Percentiles rank a stretch among this genome's conserved stretches.
Conservation (phyloP, 1,140 invertebrate species). For the Drosophila sulfurigaster region DNA sequence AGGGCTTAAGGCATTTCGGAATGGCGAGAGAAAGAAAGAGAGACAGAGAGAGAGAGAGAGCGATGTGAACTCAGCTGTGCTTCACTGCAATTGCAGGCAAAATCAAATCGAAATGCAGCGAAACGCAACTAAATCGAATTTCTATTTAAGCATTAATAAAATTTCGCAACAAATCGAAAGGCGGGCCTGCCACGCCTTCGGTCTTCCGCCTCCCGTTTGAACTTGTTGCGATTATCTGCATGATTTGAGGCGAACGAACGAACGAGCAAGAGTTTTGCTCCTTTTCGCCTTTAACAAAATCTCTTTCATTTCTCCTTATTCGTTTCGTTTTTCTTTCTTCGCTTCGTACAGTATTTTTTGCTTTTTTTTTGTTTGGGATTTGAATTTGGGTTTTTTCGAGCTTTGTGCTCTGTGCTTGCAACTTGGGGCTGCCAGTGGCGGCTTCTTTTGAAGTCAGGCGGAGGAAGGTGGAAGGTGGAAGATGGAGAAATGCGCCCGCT, state of each 20-base stretch:
- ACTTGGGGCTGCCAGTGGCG: slow-evolving; percentile 36
- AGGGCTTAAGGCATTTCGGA: too few species aligned
- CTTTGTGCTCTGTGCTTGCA: slow-evolving; percentile 25
- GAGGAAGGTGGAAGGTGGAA: neutral
- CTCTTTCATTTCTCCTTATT: slow-evolving; percentile 39
- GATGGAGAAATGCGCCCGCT: slow-evolving; percentile 40
- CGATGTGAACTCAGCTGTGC: slow-evolving; percentile 7
- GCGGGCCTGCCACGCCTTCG: slow-evolving; percentile 1
- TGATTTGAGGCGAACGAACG: slow-evolving; percentile 23
- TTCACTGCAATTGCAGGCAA: slow-evolving; percentile 8
- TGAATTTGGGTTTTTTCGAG: slow-evolving; percentile 27
- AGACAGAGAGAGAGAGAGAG: too few species aligned
- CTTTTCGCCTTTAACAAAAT: slow-evolving; percentile 25
- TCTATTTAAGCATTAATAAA: slow-evolving; percentile 72
- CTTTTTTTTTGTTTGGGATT: slow-evolving; percentile 45
- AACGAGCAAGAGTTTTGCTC: neutral
- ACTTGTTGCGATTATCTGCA: slow-evolving; percentile 40
- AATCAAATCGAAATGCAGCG: slow-evolving; percentile 42
- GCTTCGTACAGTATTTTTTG: slow-evolving; percentile 28
- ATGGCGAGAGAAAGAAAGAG: neutral
- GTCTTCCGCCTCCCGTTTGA: neutral
- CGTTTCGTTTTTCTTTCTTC: slow-evolving; percentile 32
- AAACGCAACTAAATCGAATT: slow-evolving; percentile 61
- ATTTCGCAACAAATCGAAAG: slow-evolving; percentile 17
- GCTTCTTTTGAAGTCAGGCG: slow-evolving; percentile 64